These are phyloP conservation scores for Malurus leucopterus DNA, from an alignment of 2,797 vertebrate genomes.

Conservation along the genomic window DNA sequence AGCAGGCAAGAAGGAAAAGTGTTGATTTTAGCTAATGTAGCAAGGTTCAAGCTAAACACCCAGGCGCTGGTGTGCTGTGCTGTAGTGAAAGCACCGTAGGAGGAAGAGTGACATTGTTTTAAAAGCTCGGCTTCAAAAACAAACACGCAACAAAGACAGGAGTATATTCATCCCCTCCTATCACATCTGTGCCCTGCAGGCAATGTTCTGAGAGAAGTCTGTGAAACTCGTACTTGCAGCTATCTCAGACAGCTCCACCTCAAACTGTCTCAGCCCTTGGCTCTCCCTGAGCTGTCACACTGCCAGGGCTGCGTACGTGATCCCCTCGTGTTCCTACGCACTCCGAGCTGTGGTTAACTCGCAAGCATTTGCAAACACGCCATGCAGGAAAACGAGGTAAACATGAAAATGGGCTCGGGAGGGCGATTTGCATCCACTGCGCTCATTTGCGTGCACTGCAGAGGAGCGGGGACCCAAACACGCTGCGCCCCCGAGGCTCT, in stretches of 20 bases:
- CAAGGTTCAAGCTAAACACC: background rate
- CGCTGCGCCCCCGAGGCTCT: background rate
- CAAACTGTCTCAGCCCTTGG: background rate
- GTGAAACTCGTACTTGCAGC: constrained; percentile 26
- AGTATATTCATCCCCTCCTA: background rate
- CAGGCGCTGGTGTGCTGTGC: fast-evolving
- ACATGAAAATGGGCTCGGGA: background rate
- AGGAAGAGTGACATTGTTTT: background rate
- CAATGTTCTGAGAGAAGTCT: constrained; percentile 32
- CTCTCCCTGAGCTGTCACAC: background rate
- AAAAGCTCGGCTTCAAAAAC: constrained; percentile 8
- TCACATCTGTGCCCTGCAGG: constrained; percentile 43
- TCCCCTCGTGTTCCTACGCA: background rate
- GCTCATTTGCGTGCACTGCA: fast-evolving
- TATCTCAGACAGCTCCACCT: constrained; percentile 49
- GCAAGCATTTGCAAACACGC: background rate
- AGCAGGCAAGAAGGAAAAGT: background rate
- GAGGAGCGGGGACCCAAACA: background rate
- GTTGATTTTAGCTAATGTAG: background rate
- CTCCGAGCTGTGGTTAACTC: background rate
- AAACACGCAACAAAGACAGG: background rate
- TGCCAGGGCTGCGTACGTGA: constrained; percentile 6
- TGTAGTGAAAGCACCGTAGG: background rate
- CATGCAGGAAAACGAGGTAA: background rate
- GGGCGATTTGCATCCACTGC: background rate